Percentiles rank a stretch among this genome's conserved stretches.
phyloP scores from a whole-genome alignment of 2,888 invertebrate genomes.

The Schizaphis graminum region DNA sequence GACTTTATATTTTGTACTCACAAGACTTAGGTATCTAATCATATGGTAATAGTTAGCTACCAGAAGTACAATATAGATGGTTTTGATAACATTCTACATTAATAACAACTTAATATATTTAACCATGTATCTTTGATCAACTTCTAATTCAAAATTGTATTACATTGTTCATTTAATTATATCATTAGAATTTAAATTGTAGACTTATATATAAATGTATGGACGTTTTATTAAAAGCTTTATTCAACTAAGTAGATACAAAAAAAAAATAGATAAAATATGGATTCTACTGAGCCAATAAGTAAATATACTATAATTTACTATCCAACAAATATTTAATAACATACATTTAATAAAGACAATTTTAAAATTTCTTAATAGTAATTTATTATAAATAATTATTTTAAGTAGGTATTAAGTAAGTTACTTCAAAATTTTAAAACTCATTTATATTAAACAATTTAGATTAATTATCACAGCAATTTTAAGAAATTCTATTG shows the following conservation, averaged over 20 bases:
- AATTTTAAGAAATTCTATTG: slow-evolving; percentile 16
- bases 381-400: slow-evolving; percentile 5
- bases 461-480: slow-evolving; percentile 26
- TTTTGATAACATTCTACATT: slow-evolving; percentile 11
- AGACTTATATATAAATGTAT: neutral
- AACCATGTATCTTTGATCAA: neutral
- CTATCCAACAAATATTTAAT: neutral
- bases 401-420: neutral
- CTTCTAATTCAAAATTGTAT: neutral
- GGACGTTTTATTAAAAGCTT: neutral
- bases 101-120: slow-evolving; percentile 23
- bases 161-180: no score
- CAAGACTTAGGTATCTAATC: neutral
- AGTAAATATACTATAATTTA: slow-evolving; percentile 12
- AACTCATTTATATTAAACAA: slow-evolving; percentile 7
- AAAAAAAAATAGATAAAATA: neutral
- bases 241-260: neutral
- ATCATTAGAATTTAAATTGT: neutral
- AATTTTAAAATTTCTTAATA: neutral
- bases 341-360: neutral
- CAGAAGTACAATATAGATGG: neutral
- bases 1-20: slow-evolving; percentile 4
- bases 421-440: neutral
- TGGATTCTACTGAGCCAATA: neutral
- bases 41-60: neutral